Percentiles rank a stretch among this genome's conserved stretches.
phyloP scores from a whole-genome alignment of 2,888 invertebrate genomes.

The Leptinotarsa tumamoca region DNA sequence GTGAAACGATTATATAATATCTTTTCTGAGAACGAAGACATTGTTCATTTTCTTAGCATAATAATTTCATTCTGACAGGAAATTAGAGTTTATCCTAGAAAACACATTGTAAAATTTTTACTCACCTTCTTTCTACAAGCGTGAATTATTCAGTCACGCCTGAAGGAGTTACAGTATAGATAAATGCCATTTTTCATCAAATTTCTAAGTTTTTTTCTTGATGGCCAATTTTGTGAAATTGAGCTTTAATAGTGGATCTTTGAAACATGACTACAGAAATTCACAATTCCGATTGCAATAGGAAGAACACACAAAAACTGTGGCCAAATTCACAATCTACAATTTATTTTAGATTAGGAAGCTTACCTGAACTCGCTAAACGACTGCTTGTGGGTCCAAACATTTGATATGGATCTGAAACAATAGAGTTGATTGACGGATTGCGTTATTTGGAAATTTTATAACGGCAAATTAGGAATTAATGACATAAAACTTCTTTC shows the following conservation, averaged over 20 bases:
- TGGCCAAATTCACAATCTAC: slow-evolving; percentile 9
- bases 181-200: not conserved
- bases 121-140: too few species aligned
- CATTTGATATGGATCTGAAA: slow-evolving; percentile 98
- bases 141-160: too few species aligned
- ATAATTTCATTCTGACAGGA: too few species aligned
- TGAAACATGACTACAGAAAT: not conserved
- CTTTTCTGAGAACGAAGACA: too few species aligned
- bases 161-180: too few species aligned
- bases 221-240: not conserved
- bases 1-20: too few species aligned
- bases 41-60: too few species aligned
- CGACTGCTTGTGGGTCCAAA: slow-evolving; percentile 97
- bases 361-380: slow-evolving; percentile 92
- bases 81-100: too few species aligned
- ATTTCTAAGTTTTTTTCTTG: not conserved
- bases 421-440: slow-evolving; percentile 44
- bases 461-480: slow-evolving; percentile 32
- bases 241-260: not conserved
- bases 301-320: slow-evolving; percentile 5
- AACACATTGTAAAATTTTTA: too few species aligned
- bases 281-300: slow-evolving; percentile 6
- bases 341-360: slow-evolving; percentile 49
- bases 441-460: slow-evolving; percentile 44
- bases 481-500: slow-evolving; percentile 24